These are phyloP conservation scores for Limnodromus scolopaceus DNA, from an alignment of 2,797 vertebrate genomes.

Conservation along the genomic window DNA sequence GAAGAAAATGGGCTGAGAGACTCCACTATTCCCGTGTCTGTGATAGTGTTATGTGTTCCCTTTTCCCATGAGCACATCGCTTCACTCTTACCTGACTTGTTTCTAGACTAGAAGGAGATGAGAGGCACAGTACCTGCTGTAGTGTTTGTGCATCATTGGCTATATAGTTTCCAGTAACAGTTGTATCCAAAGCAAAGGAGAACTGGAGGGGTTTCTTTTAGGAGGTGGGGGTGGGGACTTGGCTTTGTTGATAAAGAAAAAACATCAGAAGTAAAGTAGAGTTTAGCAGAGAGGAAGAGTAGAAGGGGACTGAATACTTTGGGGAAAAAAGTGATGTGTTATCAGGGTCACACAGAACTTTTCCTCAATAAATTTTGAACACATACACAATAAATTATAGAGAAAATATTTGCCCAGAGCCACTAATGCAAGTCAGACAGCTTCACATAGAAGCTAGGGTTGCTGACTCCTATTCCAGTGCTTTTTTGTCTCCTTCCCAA, in stretches of 20 bases:
- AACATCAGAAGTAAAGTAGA: background rate
- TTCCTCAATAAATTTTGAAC: background rate
- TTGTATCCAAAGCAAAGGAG: background rate
- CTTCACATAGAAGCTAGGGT: background rate
- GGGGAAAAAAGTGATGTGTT: rapidly evolving
- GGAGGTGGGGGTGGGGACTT: background rate
- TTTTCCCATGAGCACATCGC: background rate
- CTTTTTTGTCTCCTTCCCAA: background rate
- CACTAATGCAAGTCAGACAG: background rate
- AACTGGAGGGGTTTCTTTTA: background rate
- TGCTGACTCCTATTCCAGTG: background rate
- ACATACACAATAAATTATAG: background rate
- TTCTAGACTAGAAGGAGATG: background rate
- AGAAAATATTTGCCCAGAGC: background rate
- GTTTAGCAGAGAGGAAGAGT: background rate
- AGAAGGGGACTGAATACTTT: background rate
- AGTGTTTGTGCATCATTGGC: background rate
- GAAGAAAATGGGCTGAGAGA: background rate
- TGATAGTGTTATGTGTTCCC: background rate
- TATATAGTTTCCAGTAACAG: background rate
- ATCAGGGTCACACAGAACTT: background rate
- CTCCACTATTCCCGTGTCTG: background rate
- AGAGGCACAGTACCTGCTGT: background rate
- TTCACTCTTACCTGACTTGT: background rate
- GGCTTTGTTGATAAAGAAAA: background rate